Percentiles rank a stretch among this genome's conserved stretches.
These are phyloP conservation scores for Podarcis muralis DNA, from an alignment of 2,113 vertebrate genomes.

Conservation along the genomic window DNA sequence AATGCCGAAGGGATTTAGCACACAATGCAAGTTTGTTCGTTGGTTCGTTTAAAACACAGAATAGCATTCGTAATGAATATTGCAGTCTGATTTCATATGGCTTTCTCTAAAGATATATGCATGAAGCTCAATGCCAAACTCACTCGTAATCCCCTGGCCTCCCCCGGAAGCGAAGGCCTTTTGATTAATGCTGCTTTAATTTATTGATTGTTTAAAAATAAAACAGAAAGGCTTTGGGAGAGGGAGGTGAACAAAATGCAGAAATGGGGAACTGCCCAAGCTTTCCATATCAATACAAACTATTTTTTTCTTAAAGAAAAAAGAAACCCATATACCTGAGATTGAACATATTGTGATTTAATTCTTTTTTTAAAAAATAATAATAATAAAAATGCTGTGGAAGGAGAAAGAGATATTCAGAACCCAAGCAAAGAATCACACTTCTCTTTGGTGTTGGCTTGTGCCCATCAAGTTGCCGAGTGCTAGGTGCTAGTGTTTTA, in stretches of 20 bases:
- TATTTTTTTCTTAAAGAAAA: constrained; percentile 24
- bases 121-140: constrained; percentile 65
- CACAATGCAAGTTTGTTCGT: constrained; percentile 46
- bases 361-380: not conserved
- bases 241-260: constrained; percentile 23
- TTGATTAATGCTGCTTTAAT: constrained; percentile 27
- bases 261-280: constrained; percentile 45
- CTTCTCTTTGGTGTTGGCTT: constrained; percentile 67
- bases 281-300: constrained; percentile 55
- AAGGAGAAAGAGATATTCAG: constrained; percentile 63
- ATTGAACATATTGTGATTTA: constrained; percentile 69
- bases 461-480: constrained; percentile 42
- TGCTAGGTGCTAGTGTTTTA: not conserved
- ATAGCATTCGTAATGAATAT: constrained; percentile 72
- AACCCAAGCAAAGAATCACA: constrained; percentile 64
- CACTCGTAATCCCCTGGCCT: constrained; percentile 34
- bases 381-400: constrained; percentile 41
- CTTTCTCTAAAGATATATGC: constrained; percentile 80
- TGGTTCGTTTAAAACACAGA: constrained; percentile 58
- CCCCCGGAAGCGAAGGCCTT: constrained; percentile 49
- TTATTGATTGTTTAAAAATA: constrained; percentile 18
- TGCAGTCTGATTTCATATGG: constrained; percentile 82
- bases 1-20: constrained; percentile 61
- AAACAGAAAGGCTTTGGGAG: constrained; percentile 52
- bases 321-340: constrained; percentile 76